Evolutionary conservation across 1,140 invertebrate genomes (phyloP), one percentile per base, ranked within the genome.

Genomic region (Leptestheria dahalacensis): DNA sequence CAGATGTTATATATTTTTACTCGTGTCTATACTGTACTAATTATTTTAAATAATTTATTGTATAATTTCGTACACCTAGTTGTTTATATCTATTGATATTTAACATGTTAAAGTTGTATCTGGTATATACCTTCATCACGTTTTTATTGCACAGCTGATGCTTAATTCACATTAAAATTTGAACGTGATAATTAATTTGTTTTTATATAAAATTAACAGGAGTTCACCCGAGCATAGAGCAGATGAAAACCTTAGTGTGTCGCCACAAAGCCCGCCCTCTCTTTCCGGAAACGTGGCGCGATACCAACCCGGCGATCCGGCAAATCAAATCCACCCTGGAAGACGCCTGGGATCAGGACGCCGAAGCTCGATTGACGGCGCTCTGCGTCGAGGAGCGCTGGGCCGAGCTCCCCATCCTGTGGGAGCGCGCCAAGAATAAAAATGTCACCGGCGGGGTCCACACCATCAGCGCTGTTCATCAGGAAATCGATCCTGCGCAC

Each of bases 311-410:
- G 1, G 81, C 85, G 20, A 75, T 84, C 3, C 79, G 83, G 61
- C 75, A 87, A 20, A 78, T 92, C 33, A 80, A 79, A 60, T 89
- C 92, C 74, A 94, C 90, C 0, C 88, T 92, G 63, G 88, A 92
- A 71, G 90, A 94, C 68, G 94, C 89, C 73, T 94, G 90, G 89
- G 91, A 95, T 71, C 83, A 91, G 60, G 91, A 94, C 72, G 88
- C 90, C 0, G 91, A 94, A 68, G 91, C 91, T 6, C 79, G 91
- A 62, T 74, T 95, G 33, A 92, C 90, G 11, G 86, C 90, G 1
- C 76, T 92, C 6, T 93, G 90, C 72, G 89, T 92, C 9, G 86
- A 90, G 65, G 90, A 93, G 70, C 76, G 91, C 26, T 77, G 93
- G 64, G 74, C 78, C 23, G 88, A 92, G 68, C 72, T 91, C 52